Conservation (phyloP, 2,113 vertebrate genomes). For the Corythoichthys haematopterus region DNA sequence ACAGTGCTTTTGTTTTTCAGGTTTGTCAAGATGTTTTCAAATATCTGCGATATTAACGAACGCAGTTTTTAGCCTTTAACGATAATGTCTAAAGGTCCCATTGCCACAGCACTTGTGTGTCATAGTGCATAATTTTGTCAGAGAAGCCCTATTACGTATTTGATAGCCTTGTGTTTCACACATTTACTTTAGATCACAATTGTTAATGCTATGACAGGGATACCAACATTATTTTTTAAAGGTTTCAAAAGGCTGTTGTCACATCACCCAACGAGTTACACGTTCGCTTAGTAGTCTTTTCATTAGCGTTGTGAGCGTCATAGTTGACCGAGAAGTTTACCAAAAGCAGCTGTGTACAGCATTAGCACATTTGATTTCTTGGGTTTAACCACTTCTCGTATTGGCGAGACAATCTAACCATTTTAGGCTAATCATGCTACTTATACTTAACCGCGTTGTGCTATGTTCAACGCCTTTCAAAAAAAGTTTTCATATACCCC, state of each 20-base stretch:
- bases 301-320: constrained; percentile 40
- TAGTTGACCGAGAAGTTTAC: constrained; percentile 12
- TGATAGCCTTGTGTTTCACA: neutral
- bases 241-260: neutral
- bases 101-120: neutral
- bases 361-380: neutral
- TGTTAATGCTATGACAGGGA: neutral
- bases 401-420: neutral
- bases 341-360: neutral
- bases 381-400: constrained; percentile 2
- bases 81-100: neutral
- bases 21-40: neutral
- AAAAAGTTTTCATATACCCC: constrained; percentile 56
- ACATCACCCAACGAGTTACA: neutral
- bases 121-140: neutral
- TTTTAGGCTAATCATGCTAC: constrained; percentile 57
- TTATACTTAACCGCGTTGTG: constrained; percentile 45
- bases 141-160: neutral
- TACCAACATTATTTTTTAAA: neutral
- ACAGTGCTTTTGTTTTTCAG: neutral
- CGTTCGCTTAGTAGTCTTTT: neutral
- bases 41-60: neutral
- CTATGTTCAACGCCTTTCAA: constrained; percentile 56
- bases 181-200: neutral
- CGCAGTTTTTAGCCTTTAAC: neutral